Base-by-base conservation (phyloP, 2,797 vertebrate species). In the Nannoperca australis region DNA sequence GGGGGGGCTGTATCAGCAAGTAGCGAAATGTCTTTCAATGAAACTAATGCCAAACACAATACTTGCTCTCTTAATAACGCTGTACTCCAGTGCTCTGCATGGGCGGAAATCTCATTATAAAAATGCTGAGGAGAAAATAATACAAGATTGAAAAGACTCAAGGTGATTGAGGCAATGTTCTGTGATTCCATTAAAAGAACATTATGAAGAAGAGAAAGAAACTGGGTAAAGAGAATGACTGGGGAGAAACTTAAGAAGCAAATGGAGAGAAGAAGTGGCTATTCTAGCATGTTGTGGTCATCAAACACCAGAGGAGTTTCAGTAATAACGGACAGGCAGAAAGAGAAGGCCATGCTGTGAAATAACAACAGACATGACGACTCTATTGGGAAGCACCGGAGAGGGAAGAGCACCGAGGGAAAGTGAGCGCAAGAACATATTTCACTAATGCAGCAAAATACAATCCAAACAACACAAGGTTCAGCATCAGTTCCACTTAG, bases 51-150 rank as follows among this genome's bases (percentile, higher is more conserved):
- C 76, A 90, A 92, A 89, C 88, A 93, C 90, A 94, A 93, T 88
- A 76, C 85, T 62, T 47, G 63, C 79, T 61, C 79, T 85, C 85
- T 91, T 94, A 94, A 95, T 93, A 94, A 94, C 72, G 78, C 86
- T 83, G 88, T 88, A 91, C 85, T 83, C 84, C 78, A 70, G 89
- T 79, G 93, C 90, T 93, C 88, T 93, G 93, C 93, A 93, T 93
- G 94, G 91, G 91, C 82, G 90, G 89, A 93, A 95, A 95, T 94
- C 93, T 94, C 94, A 95, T 96, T 96, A 95, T 44, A 79, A 86
- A 93, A 93, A 93, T 64, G 88, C 90, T 91, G 92, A 92, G 88
- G 86, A 92, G 86, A 90, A 94, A 91, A 92, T 82, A 90, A 91
- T 82, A 85, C 79, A 84, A 90, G 91, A 90, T 87, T 87, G 89